These are phyloP conservation scores for Oxycera nigricornis DNA, from an alignment of 2,888 invertebrate genomes.

Conservation along the genomic window DNA sequence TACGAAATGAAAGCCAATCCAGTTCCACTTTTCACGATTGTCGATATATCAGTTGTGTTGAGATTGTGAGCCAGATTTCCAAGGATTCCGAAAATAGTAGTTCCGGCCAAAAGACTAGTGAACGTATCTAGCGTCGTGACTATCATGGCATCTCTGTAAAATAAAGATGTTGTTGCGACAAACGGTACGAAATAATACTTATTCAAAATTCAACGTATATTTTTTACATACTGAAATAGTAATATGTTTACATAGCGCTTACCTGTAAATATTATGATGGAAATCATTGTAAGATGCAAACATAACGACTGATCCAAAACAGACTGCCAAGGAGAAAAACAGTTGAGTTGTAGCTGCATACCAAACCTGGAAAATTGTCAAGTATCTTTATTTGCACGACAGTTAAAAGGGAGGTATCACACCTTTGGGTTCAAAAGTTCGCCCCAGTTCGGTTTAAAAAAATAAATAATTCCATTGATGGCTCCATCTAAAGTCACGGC, in stretches of 20 bases:
- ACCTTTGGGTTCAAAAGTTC: slow-evolving; percentile 74
- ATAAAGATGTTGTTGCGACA: no score
- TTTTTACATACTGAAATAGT: no score
- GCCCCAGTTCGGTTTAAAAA: slow-evolving; percentile 80
- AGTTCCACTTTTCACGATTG: slow-evolving; percentile 76
- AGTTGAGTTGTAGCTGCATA: slow-evolving; percentile 81
- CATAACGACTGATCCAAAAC: slow-evolving; percentile 79
- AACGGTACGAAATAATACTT: no score
- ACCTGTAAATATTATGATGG: slow-evolving; percentile 74
- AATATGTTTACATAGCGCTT: slow-evolving; percentile 40
- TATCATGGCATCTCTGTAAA: slow-evolving; percentile 77
- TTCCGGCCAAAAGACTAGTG: slow-evolving; percentile 80
- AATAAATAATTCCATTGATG: slow-evolving; percentile 76
- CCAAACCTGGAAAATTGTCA: slow-evolving; percentile 72
- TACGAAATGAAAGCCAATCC: slow-evolving; percentile 84
- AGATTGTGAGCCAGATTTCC: slow-evolving; percentile 77
- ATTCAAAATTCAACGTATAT: no score
- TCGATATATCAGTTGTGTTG: slow-evolving; percentile 65
- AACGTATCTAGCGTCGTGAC: slow-evolving; percentile 82
- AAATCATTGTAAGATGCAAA: slow-evolving; percentile 80
- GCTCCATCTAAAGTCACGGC: slow-evolving; percentile 74
- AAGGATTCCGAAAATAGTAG: slow-evolving; percentile 82
- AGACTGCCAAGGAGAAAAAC: slow-evolving; percentile 79
- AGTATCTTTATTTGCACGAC: neutral
- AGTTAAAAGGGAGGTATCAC: slow-evolving; percentile 42